Evolutionary conservation across 2,113 vertebrate species (phyloP).

Genomic region (Ceyx cyanopectus): DNA sequence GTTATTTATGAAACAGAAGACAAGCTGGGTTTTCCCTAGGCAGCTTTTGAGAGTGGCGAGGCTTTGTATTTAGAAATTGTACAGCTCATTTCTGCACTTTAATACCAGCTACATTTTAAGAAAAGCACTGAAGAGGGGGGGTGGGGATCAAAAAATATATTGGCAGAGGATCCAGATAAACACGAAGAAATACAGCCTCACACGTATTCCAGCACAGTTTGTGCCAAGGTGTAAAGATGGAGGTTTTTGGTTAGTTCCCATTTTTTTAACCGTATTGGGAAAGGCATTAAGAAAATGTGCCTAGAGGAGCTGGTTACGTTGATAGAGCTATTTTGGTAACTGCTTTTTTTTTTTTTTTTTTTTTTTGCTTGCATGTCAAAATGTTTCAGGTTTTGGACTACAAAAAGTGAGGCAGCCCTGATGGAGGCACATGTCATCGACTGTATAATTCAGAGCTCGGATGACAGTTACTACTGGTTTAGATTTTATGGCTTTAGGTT

Average conservation of each 20-base stretch:
- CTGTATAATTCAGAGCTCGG: background rate
- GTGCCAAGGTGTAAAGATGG: slow-evolving; percentile 46
- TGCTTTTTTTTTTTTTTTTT: background rate
- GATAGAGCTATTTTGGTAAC: slow-evolving; percentile 70
- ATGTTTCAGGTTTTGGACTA: slow-evolving; percentile 13
- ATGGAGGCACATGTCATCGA: background rate
- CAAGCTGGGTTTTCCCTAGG: background rate
- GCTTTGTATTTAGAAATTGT: background rate
- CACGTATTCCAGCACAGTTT: background rate
- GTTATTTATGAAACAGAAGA: slow-evolving; percentile 17
- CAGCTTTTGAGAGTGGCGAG: background rate
- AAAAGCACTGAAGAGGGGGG: background rate
- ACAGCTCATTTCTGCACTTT: background rate
- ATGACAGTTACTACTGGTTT: slow-evolving; percentile 36
- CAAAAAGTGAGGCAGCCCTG: background rate
- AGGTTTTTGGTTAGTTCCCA: slow-evolving; percentile 29
- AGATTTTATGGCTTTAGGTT: slow-evolving; percentile 25
- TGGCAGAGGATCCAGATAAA: background rate
- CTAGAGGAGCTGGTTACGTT: slow-evolving; percentile 50
- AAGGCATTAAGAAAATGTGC: slow-evolving; percentile 70
- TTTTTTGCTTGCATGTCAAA: background rate
- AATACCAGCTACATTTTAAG: background rate
- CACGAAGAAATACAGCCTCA: background rate
- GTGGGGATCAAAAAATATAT: background rate
- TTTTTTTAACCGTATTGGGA: slow-evolving; percentile 70